Percentiles rank a stretch among this genome's conserved stretches.
phyloP scores from a whole-genome alignment of 2,113 vertebrate genomes.

The Ctenomys sociabilis region DNA sequence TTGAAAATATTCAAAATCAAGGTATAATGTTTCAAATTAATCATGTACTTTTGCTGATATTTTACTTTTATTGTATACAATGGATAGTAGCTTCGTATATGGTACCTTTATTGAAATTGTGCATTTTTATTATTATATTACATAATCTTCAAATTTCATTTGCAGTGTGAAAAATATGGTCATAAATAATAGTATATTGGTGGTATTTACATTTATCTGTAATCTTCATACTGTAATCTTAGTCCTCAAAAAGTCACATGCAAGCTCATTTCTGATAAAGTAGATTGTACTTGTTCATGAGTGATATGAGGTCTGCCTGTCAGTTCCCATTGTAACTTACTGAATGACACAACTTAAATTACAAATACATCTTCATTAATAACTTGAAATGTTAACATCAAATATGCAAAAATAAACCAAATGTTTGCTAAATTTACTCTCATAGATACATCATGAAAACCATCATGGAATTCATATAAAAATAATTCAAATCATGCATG shows the following conservation, averaged over 20 bases:
- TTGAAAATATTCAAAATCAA: slow-evolving; percentile 18
- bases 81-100: background rate
- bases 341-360: slow-evolving; percentile 31
- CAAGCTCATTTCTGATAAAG: slow-evolving; percentile 30
- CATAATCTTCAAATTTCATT: slow-evolving; percentile 1
- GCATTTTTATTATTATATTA: background rate
- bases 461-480: background rate
- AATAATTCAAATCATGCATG: background rate
- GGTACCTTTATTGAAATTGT: background rate
- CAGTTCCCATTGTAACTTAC: background rate
- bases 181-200: background rate
- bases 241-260: background rate
- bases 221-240: slow-evolving; percentile 29
- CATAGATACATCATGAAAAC: background rate
- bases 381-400: background rate
- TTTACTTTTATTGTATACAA: background rate
- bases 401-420: slow-evolving; percentile 9
- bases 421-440: slow-evolving; percentile 4
- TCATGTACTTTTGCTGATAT: background rate
- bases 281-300: background rate
- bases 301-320: background rate
- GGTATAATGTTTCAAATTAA: background rate
- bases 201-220: background rate
- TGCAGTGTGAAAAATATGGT: background rate
- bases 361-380: background rate